These are phyloP conservation scores for Phalacrocorax aristotelis DNA, from an alignment of 2,113 vertebrate species.

Conservation along the genomic window DNA sequence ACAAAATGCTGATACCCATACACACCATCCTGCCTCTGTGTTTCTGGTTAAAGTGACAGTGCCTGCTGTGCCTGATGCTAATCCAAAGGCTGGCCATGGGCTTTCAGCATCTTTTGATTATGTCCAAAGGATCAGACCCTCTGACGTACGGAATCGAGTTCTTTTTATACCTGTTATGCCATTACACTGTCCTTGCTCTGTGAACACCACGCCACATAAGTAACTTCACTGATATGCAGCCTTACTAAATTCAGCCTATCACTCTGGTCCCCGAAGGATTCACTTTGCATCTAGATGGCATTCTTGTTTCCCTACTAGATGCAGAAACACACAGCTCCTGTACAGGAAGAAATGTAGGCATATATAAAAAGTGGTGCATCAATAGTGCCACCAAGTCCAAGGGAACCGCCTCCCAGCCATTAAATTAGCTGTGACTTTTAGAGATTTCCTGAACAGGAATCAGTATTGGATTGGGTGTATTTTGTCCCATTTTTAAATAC, in stretches of 20 bases:
- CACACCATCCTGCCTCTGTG: not conserved
- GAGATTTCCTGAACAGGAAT: not conserved
- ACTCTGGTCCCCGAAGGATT: not conserved
- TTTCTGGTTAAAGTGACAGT: not conserved
- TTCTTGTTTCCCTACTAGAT: not conserved
- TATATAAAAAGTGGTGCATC: not conserved
- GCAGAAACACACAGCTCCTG: not conserved
- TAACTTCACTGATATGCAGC: not conserved
- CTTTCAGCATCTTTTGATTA: not conserved
- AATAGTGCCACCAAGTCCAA: not conserved
- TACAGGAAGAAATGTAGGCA: not conserved
- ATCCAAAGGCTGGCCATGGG: accelerated
- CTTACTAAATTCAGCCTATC: not conserved
- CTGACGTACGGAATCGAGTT: not conserved
- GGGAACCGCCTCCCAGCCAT: not conserved
- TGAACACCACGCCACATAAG: not conserved
- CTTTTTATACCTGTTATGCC: not conserved
- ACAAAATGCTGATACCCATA: not conserved
- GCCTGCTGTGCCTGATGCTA: not conserved
- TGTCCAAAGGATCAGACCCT: not conserved
- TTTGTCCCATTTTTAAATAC: not conserved
- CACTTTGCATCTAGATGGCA: not conserved
- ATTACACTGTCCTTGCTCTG: not conserved
- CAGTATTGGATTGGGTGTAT: not conserved
- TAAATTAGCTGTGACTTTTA: not conserved